Evolutionary conservation across 2,888 invertebrate genomes (phyloP), one percentile per base, ranked within the genome.

Genomic region (Priocnemis perturbator): DNA sequence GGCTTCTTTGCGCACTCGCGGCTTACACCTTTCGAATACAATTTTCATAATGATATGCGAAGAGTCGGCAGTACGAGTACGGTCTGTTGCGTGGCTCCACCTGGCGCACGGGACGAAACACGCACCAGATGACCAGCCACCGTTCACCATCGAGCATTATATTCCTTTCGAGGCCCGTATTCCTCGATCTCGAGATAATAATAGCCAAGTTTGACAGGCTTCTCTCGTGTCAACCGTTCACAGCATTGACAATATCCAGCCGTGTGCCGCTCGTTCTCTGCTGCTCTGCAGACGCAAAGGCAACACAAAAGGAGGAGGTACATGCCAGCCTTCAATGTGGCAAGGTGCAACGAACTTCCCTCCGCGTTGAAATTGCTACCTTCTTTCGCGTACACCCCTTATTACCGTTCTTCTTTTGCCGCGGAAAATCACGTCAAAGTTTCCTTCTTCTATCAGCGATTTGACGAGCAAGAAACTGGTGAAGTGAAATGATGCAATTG

Each of bases 21-120:
- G 67, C 74, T 80, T 81, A 77, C 80, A 81, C 77, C 77, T 81
- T 81, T 76, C 63, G 77, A 80, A 75, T 71, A 73, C 74, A 81
- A 85, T 85, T 85, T 85, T 80, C 81, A 75, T 84, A 85, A 85
- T 85, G 76, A 83, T 77, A 85, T 84, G 81, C 81, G 71, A 72
- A 61, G 59, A 59, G 69, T 61, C 52, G 57, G 60, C 55, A 64
- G 64, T 58, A 64, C 65, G 55, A 23, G 64, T 68, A 53, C 75
- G 69, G 72, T 76, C 81, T 78, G 78, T 73, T 74, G 74, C 71
- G 74, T 77, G 78, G 77, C 78, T 82, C 82, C 85, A 85, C 77
- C 85, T 85, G 83, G 81, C 75, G 66, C 58, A 61, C 70, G 23
- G 52, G 61, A 66, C 48, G 60, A 73, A 83, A 80, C 77, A 73